These are phyloP conservation scores for Aradus depressus DNA, from an alignment of 2,888 invertebrate species.

Conservation along the genomic window DNA sequence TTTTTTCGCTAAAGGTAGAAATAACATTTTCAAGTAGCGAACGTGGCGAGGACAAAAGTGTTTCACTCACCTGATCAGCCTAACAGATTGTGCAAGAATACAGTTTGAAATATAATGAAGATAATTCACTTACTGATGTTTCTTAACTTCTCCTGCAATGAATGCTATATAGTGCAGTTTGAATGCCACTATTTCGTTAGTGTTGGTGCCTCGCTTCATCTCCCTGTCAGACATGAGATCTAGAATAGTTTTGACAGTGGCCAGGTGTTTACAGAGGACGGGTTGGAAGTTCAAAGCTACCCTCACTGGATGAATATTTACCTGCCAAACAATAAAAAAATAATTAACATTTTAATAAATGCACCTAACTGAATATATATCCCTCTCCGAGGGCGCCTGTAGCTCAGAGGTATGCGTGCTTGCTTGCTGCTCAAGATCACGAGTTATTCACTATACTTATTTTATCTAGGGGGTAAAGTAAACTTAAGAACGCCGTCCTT, in stretches of 20 bases:
- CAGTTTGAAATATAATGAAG: neutral
- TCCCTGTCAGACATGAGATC: slow-evolving; percentile 75
- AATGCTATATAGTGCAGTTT: slow-evolving; percentile 76
- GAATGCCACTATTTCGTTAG: slow-evolving; percentile 82
- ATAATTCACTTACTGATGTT: slow-evolving; percentile 29
- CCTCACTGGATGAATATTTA: slow-evolving; percentile 75
- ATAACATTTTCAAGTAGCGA: too few species aligned
- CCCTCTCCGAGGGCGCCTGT: too few species aligned
- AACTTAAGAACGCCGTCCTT: too few species aligned
- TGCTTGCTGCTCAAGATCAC: too few species aligned
- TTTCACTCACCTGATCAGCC: too few species aligned
- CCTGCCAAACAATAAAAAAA: slow-evolving; percentile 38
- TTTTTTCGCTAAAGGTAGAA: too few species aligned
- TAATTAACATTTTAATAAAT: neutral
- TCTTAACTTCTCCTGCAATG: slow-evolving; percentile 50
- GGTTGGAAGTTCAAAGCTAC: slow-evolving; percentile 68
- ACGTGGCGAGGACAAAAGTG: too few species aligned
- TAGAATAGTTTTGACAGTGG: slow-evolving; percentile 62
- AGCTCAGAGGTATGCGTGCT: too few species aligned
- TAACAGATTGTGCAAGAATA: neutral
- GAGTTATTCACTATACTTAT: too few species aligned
- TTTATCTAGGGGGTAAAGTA: too few species aligned
- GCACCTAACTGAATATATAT: too few species aligned
- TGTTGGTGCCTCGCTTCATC: slow-evolving; percentile 68
- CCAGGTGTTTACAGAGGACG: slow-evolving; percentile 54